Evolutionary conservation across 92 coral and sea anemone species (phyloP), one percentile per base, ranked within the genome.

Genomic region (Ricordea florida): DNA sequence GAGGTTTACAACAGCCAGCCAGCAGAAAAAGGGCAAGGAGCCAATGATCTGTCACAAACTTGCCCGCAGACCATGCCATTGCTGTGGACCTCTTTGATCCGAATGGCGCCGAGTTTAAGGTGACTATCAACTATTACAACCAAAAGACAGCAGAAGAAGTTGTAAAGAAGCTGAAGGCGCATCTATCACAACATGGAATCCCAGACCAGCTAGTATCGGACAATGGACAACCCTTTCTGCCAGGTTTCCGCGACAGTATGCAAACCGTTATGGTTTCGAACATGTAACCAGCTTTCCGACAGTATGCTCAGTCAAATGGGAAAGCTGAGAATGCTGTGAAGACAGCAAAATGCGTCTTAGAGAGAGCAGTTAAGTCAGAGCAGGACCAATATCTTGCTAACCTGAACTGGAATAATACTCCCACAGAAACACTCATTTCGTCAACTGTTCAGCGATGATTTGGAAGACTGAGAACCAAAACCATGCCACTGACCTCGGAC

Each of bases 321-420:
- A 87, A 87, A 53, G 84, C 51, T 10, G 87, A 86, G 61, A 86
- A 74, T 60, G 83, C 83, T 0, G 80, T 80, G 28, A 86, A 80
- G 55, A 70, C 70, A 9, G 91, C 83, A 1, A 57, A 87, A 62
- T 48, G 35, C n/a, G 67, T 81, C 41, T 33, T 81, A 72, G 48
- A 41, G 38, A 81, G 67, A 47, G 82, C 87, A 4, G 34, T 7
- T 6, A 60, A 80, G 43, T 57, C 83, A 35, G 46, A 61, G 11
- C 20, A 34, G n/a, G 87, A 86, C 80, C 87, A 83, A 41, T 81
- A 74, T 23, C 64, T 87, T 35, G 84, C 84, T 2, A 67, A 74
- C 1, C 62, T 87, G 20, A 87, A 74, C 47, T 82, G 83, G 80
- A 66, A 70, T 40, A 87, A 74, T 69, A 87, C 92, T 22, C 87